Conservation (phyloP, 2,888 invertebrate species). For the Lypha dubia region DNA sequence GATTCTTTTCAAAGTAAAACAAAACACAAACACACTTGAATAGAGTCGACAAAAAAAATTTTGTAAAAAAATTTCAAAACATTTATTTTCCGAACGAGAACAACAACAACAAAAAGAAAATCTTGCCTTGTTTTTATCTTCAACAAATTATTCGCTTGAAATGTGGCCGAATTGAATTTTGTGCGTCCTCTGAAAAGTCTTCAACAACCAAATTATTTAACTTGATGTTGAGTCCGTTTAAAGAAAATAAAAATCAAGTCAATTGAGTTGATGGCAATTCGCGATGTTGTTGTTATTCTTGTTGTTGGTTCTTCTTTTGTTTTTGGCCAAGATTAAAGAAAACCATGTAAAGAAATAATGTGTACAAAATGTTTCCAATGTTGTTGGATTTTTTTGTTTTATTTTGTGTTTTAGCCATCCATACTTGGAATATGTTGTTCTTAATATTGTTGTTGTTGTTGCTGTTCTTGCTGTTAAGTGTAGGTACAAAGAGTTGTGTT, state of each 20-base stretch:
- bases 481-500: conserved; percentile 21
- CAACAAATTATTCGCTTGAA: conserved; percentile 45
- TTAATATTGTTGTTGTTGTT: conserved; percentile 17
- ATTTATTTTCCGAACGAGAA: background rate
- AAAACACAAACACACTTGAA: conserved; percentile 24
- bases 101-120: too few relatives aligned
- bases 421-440: background rate
- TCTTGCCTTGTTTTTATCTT: background rate
- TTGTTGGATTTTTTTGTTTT: conserved; percentile 23
- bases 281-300: too few relatives aligned
- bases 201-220: background rate
- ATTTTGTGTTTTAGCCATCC: conserved; percentile 10
- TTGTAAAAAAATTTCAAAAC: conserved; percentile 5
- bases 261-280: conserved; percentile 25
- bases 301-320: conserved; percentile 6
- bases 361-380: conserved; percentile 65
- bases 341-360: conserved; percentile 62
- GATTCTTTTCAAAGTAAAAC: conserved; percentile 19
- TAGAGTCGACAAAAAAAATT: background rate
- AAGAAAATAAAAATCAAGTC: conserved; percentile 21
- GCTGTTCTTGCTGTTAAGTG: background rate
- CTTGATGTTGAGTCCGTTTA: background rate
- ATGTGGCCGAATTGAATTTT: conserved; percentile 22
- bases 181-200: conserved; percentile 12
- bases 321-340: conserved; percentile 33